A percentile compares a stretch with the other conserved stretches of the same genome.
Evolutionary conservation across 2,113 vertebrate species (phyloP).

Genomic region (Heteronetta atricapilla): DNA sequence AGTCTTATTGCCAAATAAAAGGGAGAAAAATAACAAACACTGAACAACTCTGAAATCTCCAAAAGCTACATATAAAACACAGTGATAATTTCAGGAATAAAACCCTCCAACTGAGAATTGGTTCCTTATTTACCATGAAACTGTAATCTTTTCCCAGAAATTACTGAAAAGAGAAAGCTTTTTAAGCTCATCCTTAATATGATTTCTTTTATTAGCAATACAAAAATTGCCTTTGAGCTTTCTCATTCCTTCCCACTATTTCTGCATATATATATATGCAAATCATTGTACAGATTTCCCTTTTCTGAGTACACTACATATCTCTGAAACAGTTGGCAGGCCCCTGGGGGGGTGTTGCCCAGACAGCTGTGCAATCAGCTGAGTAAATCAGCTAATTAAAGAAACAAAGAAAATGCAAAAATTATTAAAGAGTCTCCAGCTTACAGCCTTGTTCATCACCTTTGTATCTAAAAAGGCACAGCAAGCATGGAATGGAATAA

Average conservation of each 20-base stretch:
- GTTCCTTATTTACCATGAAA: slow-evolving; percentile 53
- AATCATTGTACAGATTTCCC: slow-evolving; percentile 57
- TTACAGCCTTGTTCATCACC: slow-evolving; percentile 46
- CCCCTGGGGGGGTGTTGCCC: slow-evolving; percentile 56
- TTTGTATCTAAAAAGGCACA: slow-evolving; percentile 37
- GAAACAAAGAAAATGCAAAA: slow-evolving; percentile 74
- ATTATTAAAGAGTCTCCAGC: slow-evolving; percentile 52
- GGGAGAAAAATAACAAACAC: not conserved
- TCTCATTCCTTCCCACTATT: slow-evolving; percentile 10
- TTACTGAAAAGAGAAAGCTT: slow-evolving; percentile 44
- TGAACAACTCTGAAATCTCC: not conserved
- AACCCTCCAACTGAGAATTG: not conserved
- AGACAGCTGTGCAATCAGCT: slow-evolving; percentile 70
- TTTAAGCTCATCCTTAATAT: slow-evolving; percentile 40
- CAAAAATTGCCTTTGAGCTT: slow-evolving; percentile 46
- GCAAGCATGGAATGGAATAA: slow-evolving; percentile 3
- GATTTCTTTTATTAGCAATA: slow-evolving; percentile 41
- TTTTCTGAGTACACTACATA: not conserved
- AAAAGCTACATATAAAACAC: not conserved
- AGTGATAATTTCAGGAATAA: not conserved
- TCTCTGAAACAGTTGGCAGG: slow-evolving; percentile 68
- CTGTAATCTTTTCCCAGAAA: slow-evolving; percentile 32
- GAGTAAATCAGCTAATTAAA: slow-evolving; percentile 77
- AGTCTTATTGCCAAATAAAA: not conserved
- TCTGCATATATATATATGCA: slow-evolving; percentile 40